Conservation (phyloP, 2,888 invertebrate genomes). For the Melieria picta region DNA sequence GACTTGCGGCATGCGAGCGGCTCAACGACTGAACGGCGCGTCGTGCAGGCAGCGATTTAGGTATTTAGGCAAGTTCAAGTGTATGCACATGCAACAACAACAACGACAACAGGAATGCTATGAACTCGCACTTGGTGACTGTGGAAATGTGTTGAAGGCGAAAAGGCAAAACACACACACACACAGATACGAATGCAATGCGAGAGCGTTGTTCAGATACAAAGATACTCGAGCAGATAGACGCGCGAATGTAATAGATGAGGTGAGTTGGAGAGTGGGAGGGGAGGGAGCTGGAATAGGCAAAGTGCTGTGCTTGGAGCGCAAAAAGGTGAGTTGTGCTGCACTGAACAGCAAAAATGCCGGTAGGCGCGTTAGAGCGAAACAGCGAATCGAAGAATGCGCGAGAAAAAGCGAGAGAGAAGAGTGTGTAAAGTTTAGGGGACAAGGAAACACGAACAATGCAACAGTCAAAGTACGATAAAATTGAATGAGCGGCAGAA, state of each 20-base stretch:
- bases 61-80: slow-evolving; percentile 44
- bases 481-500: background rate
- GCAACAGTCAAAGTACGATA: slow-evolving; percentile 1
- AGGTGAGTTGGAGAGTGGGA: no score
- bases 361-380: slow-evolving; percentile 40
- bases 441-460: slow-evolving; percentile 12
- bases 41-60: slow-evolving; percentile 41
- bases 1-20: no score
- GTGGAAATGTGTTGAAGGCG: slow-evolving; percentile 31
- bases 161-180: slow-evolving; percentile 45
- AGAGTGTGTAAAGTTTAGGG: background rate
- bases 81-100: slow-evolving; percentile 21
- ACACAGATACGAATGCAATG: slow-evolving; percentile 46
- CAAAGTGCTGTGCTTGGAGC: no score
- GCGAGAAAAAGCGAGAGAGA: background rate
- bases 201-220: slow-evolving; percentile 48
- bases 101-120: no score
- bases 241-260: background rate
- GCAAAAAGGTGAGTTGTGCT: no score
- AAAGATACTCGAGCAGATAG: background rate
- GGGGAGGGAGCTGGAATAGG: no score
- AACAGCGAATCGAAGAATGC: background rate
- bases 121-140: no score
- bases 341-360: slow-evolving; percentile 5
- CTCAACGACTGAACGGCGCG: no score